A percentile compares a stretch with the other conserved stretches of the same genome.
These are phyloP conservation scores for Nymphicus hollandicus DNA, from an alignment of 2,113 vertebrate genomes.

Conservation along the genomic window DNA sequence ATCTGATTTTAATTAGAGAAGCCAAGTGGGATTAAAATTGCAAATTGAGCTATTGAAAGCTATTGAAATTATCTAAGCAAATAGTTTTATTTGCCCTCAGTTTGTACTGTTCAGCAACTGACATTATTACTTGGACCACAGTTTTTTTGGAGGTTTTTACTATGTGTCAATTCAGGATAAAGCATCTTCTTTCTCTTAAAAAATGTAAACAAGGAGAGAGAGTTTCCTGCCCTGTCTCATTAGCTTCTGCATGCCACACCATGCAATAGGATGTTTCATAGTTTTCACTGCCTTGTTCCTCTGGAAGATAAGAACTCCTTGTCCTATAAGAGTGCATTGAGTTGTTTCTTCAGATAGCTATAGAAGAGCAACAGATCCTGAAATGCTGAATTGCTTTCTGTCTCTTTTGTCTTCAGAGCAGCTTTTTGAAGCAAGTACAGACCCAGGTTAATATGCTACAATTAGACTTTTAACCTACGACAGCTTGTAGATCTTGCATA, in stretches of 20 bases:
- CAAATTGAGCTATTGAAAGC: neutral
- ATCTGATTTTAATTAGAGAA: slow-evolving; percentile 21
- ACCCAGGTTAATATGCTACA: neutral
- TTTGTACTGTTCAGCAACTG: neutral
- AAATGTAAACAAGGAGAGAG: neutral
- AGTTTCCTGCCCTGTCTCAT: neutral
- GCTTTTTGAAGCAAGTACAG: neutral
- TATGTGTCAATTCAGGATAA: neutral
- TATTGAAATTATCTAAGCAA: neutral
- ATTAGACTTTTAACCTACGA: neutral
- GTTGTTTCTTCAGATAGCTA: neutral
- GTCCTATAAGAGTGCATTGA: neutral
- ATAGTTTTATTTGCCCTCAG: neutral
- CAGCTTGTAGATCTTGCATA: neutral
- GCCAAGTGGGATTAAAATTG: neutral
- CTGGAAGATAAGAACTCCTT: neutral
- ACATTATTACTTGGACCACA: neutral
- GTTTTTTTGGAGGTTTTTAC: neutral
- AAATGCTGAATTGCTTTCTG: neutral
- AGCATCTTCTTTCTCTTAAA: neutral
- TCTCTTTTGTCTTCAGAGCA: neutral
- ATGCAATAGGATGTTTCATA: neutral
- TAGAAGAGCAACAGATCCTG: neutral
- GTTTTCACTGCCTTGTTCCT: neutral
- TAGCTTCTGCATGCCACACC: neutral